Conservation (phyloP, 1,140 invertebrate species). For the Halesus radiatus region DNA sequence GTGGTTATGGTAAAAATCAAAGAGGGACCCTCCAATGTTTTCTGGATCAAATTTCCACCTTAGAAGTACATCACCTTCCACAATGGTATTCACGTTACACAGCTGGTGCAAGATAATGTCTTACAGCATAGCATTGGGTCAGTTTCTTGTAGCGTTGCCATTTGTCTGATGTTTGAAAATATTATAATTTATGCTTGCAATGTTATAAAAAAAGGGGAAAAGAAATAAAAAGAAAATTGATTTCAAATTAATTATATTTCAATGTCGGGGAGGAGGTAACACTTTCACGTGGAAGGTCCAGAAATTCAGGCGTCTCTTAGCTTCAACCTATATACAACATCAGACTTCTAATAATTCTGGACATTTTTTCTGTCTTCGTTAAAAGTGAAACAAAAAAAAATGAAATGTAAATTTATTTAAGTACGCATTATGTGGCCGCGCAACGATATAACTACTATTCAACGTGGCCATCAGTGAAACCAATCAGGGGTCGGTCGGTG, state of each 20-base stretch:
- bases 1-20: too few species aligned
- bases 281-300: conserved; percentile 8
- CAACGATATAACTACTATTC: not conserved
- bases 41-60: too few species aligned
- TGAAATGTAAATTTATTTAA: not conserved
- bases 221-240: conserved; percentile 24
- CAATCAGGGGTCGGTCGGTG: not conserved
- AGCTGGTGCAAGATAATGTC: too few species aligned
- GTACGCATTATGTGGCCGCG: not conserved
- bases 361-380: not conserved
- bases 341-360: conserved; percentile 36
- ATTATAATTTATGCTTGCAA: not conserved
- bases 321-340: conserved; percentile 20
- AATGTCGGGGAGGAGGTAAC: conserved; percentile 38
- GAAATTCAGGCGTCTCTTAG: not conserved
- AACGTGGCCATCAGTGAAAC: not conserved
- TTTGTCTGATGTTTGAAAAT: too few species aligned
- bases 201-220: not conserved
- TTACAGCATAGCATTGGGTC: too few species aligned
- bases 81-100: too few species aligned
- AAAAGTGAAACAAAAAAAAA: not conserved
- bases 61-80: too few species aligned
- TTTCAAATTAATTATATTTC: conserved; percentile 40
- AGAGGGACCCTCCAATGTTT: too few species aligned
- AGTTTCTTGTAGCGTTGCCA: too few species aligned